These are phyloP conservation scores for Gopherus flavomarginatus DNA, from an alignment of 2,113 vertebrate genomes.

Conservation along the genomic window DNA sequence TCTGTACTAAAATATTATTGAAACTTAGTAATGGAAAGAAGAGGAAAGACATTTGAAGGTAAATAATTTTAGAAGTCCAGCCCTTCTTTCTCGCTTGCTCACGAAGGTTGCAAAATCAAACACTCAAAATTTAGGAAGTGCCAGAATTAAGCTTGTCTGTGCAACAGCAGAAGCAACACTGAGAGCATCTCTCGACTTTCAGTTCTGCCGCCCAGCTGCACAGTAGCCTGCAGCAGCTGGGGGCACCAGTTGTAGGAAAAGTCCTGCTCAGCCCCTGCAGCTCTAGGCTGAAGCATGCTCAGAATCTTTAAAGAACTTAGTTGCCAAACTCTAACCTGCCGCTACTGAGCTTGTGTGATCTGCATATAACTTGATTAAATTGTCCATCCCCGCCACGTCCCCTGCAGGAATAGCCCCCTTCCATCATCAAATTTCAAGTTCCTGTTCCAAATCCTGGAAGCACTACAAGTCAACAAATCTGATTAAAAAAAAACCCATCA, in stretches of 20 bases:
- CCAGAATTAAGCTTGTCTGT: too few species aligned
- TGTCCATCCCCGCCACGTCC: too few species aligned
- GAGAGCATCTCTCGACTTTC: background rate
- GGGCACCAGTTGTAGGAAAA: background rate
- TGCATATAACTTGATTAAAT: background rate
- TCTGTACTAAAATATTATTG: background rate
- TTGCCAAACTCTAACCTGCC: fast-evolving
- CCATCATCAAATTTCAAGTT: background rate
- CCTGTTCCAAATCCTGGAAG: background rate
- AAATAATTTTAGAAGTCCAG: too few species aligned
- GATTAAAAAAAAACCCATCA: too few species aligned
- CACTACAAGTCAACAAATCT: fast-evolving
- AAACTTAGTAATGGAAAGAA: background rate
- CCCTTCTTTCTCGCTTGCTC: background rate
- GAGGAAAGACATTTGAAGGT: background rate
- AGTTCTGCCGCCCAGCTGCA: background rate
- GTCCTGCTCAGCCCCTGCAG: background rate
- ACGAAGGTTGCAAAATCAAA: background rate
- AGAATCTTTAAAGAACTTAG: background rate
- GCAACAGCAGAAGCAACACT: background rate
- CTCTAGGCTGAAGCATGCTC: background rate
- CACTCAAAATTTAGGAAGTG: too few species aligned
- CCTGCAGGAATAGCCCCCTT: background rate
- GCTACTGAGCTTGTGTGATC: fast-evolving
- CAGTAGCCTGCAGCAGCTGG: background rate